phyloP scores from a whole-genome alignment of 2,888 invertebrate species.

The Maniola hyperantus region DNA sequence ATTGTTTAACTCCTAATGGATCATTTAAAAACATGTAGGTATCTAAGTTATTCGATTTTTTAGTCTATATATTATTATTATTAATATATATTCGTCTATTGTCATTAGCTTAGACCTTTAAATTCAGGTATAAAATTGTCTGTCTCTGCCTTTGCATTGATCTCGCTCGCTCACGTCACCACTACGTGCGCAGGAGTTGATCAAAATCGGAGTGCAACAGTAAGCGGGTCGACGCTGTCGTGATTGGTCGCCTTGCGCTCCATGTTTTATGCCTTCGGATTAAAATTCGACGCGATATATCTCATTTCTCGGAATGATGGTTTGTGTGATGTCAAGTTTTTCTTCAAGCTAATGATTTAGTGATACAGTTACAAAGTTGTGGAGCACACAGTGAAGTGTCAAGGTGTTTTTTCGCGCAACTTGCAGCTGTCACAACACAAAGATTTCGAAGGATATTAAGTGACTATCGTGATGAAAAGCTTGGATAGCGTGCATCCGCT shows the following conservation, averaged over 20 bases:
- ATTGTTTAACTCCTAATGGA: background rate
- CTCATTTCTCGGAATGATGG: slow-evolving; percentile 57
- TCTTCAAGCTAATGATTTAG: slow-evolving; percentile 40
- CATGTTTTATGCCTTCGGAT: slow-evolving; percentile 59
- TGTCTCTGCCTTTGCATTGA: slow-evolving; percentile 51
- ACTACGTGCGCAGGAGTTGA: slow-evolving; percentile 73
- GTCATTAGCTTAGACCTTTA: slow-evolving; percentile 60
- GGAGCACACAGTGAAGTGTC: slow-evolving; percentile 44
- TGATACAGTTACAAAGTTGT: slow-evolving; percentile 31
- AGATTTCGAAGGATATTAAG: slow-evolving; percentile 55
- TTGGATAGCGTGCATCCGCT: slow-evolving; percentile 43
- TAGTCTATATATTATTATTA: too few species aligned
- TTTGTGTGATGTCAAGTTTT: slow-evolving; percentile 57
- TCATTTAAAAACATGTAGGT: background rate
- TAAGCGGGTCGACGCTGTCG: slow-evolving; percentile 74
- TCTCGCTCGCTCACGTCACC: slow-evolving; percentile 63
- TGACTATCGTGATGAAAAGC: slow-evolving; percentile 49
- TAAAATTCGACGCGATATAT: slow-evolving; percentile 69
- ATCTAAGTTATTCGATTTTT: background rate
- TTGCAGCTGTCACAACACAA: slow-evolving; percentile 59
- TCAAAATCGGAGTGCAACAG: slow-evolving; percentile 65
- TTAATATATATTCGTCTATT: slow-evolving; percentile 41
- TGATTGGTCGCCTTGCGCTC: slow-evolving; percentile 64
- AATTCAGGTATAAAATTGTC: slow-evolving; percentile 63
- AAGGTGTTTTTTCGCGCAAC: slow-evolving; percentile 53